These are phyloP conservation scores for Lacerta viridis DNA, from an alignment of 2,797 vertebrate species.

Conservation along the genomic window DNA sequence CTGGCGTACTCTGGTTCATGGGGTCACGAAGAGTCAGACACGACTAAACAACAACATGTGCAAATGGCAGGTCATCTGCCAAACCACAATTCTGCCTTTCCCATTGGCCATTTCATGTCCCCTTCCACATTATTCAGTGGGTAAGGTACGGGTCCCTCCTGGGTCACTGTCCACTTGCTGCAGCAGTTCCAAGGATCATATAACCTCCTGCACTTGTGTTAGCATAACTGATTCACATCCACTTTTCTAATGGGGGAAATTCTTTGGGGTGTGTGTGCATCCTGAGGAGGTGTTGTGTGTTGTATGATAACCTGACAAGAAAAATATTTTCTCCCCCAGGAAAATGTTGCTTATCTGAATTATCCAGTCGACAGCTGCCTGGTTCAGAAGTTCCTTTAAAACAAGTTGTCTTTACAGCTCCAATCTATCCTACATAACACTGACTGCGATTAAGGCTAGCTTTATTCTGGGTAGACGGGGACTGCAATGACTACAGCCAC, in stretches of 20 bases:
- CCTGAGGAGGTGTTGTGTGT: slow-evolving; percentile 7
- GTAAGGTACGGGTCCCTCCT: slow-evolving; percentile 67
- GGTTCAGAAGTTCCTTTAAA: neutral
- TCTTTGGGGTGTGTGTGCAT: slow-evolving; percentile 70
- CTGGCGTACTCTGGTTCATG: too few relatives aligned
- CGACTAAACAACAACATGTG: too few relatives aligned
- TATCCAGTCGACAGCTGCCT: neutral
- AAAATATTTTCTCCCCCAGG: slow-evolving; percentile 44
- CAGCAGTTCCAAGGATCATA: slow-evolving; percentile 79
- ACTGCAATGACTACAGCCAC: neutral
- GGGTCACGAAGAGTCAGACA: too few relatives aligned
- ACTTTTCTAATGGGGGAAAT: slow-evolving; percentile 70
- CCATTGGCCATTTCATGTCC: slow-evolving; percentile 62
- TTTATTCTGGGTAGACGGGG: neutral
- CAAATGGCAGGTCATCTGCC: neutral
- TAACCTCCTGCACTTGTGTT: slow-evolving; percentile 73
- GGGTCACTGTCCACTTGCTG: slow-evolving; percentile 70
- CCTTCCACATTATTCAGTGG: slow-evolving; percentile 71
- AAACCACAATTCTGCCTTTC: slow-evolving; percentile 22
- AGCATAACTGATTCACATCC: slow-evolving; percentile 75
- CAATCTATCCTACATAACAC: neutral
- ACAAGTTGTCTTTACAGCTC: neutral
- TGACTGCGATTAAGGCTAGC: neutral
- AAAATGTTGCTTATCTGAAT: slow-evolving; percentile 66
- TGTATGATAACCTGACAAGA: too few relatives aligned